phyloP scores from a whole-genome alignment of 1,140 invertebrate genomes.

The Hesperophylax magnus region DNA sequence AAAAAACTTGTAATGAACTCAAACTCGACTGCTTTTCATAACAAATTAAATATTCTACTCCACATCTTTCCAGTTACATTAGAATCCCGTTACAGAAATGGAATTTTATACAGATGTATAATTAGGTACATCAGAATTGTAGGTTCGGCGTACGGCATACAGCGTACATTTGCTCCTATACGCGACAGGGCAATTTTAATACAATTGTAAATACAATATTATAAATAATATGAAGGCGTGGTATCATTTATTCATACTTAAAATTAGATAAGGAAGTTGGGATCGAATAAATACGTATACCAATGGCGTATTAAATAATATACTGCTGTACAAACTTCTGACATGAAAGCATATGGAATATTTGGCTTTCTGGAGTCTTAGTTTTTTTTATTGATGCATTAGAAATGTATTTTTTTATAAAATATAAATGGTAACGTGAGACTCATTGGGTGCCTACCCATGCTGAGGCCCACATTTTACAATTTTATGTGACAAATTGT shows the following conservation, averaged over 20 bases:
- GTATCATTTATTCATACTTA: conserved; percentile 21
- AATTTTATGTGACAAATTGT: too few relatives aligned
- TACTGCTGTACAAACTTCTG: too few relatives aligned
- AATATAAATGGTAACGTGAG: too few relatives aligned
- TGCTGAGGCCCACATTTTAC: too few relatives aligned
- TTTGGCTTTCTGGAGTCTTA: too few relatives aligned
- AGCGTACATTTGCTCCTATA: not conserved
- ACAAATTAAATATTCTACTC: too few relatives aligned
- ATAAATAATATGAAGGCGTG: not conserved
- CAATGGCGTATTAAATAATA: too few relatives aligned
- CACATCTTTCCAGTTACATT: not conserved
- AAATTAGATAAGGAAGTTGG: conserved; percentile 25
- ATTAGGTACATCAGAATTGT: not conserved
- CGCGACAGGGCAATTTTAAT: conserved; percentile 16
- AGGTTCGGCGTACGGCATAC: not conserved
- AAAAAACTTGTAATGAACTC: not conserved
- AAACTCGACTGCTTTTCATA: not conserved
- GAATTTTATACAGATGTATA: not conserved
- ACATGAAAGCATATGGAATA: too few relatives aligned
- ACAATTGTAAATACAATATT: conserved; percentile 1
- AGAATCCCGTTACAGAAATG: conserved; percentile 4
- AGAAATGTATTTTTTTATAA: too few relatives aligned
- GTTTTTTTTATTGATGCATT: too few relatives aligned
- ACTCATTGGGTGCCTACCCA: too few relatives aligned
- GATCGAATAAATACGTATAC: not conserved